Evolutionary conservation across 1,140 invertebrate genomes (phyloP).

Genomic region (Whitmania pigra): DNA sequence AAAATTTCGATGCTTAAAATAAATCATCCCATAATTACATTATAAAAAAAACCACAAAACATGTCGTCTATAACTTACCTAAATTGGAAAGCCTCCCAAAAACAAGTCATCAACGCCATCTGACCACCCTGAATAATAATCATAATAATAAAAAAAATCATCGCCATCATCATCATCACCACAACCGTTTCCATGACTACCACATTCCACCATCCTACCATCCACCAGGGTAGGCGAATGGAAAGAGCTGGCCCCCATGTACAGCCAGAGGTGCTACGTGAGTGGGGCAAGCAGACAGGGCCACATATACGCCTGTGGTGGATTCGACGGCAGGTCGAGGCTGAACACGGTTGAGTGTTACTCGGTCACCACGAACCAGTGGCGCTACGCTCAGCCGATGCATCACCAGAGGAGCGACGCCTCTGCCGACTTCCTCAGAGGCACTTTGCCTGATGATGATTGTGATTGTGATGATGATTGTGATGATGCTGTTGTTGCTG

Average conservation of each 20-base stretch:
- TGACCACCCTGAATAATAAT: neutral
- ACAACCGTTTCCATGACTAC: too few relatives aligned
- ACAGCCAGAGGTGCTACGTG: constrained; percentile 50
- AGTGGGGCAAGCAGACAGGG: constrained; percentile 28
- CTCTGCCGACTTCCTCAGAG: constrained; percentile 48
- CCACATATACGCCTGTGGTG: constrained; percentile 30
- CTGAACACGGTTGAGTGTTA: constrained; percentile 29
- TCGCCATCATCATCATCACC: constrained; percentile 29
- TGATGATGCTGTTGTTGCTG: too few relatives aligned
- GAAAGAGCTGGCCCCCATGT: constrained; percentile 57
- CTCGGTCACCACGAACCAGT: constrained; percentile 27
- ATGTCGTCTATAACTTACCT: neutral
- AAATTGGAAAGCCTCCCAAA: too few relatives aligned
- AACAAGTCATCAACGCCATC: neutral
- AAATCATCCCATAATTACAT: too few relatives aligned
- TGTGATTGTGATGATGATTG: too few relatives aligned
- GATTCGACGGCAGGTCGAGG: constrained; percentile 27
- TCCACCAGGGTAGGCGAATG: constrained; percentile 36
- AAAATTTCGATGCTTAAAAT: too few relatives aligned
- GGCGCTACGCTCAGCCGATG: constrained; percentile 28
- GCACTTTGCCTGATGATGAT: constrained; percentile 27
- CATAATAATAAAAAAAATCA: neutral
- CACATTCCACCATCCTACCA: neutral
- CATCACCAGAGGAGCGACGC: constrained; percentile 57
- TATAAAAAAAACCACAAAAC: too few relatives aligned